A percentile compares a stretch with the other conserved stretches of the same genome.
These are phyloP conservation scores for Gymnobelideus leadbeateri DNA, from an alignment of 2,113 vertebrate species.

Conservation along the genomic window DNA sequence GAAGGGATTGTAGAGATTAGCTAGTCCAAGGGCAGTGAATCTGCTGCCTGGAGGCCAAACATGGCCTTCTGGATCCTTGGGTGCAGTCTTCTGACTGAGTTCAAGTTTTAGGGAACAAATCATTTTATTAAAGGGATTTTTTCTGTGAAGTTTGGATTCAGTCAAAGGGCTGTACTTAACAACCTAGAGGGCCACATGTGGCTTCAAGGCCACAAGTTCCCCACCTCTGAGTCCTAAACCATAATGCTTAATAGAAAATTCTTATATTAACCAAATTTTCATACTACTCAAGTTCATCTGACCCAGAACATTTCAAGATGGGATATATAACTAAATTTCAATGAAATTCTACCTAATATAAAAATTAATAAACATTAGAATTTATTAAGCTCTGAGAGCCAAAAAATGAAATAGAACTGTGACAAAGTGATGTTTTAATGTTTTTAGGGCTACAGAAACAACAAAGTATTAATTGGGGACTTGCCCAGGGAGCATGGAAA, in stretches of 20 bases:
- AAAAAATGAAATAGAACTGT: not conserved
- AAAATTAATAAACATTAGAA: not conserved
- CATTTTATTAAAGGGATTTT: too few species aligned
- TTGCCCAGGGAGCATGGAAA: not conserved
- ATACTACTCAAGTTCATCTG: not conserved
- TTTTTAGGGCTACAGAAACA: not conserved
- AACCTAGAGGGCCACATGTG: too few species aligned
- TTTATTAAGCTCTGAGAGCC: not conserved
- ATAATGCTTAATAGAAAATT: conserved; percentile 32
- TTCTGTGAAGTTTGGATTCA: too few species aligned
- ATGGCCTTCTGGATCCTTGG: too few species aligned
- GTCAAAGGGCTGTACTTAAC: too few species aligned
- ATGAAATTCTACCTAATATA: not conserved
- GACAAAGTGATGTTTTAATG: not conserved
- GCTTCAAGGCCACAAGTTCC: too few species aligned
- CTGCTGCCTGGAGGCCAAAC: too few species aligned
- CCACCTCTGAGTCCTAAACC: not conserved
- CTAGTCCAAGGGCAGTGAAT: too few species aligned
- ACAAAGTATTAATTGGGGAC: not conserved
- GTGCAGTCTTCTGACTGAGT: too few species aligned
- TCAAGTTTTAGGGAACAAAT: too few species aligned
- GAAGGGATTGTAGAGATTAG: too few species aligned
- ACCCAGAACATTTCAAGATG: not conserved
- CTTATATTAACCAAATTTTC: not conserved
- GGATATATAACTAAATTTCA: conserved; percentile 3